Base-by-base conservation (phyloP, 2,797 vertebrate species). In the Petrocephalus schoutedeni region DNA sequence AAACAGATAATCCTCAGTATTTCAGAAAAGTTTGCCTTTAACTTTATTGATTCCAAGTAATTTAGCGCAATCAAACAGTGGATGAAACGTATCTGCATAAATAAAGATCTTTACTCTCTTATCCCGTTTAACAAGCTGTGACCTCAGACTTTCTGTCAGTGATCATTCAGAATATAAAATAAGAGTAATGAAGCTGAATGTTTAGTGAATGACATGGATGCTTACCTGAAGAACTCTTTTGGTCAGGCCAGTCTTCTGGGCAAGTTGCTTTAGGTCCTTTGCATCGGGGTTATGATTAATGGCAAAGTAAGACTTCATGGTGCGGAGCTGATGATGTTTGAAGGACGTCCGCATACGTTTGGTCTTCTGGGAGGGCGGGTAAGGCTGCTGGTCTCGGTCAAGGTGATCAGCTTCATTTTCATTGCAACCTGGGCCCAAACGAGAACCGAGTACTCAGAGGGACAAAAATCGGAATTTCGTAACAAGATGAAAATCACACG, bases 241-340 rank as follows among this genome's bases (percentile, higher is more conserved):
- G 95, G 98, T 99, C 92, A 99, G 96, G 92, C 98, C 98, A 28
- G 98, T 99, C 95, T 99, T 99, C 95, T 99, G 98, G 91, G 98
- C 98, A 92, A 99, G 97, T 93, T 99, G 98, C 93, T 99, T 99
- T 96, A 99, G 97, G 95, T 99, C 98, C 97, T 99, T 99, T 94
- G 98, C 98, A 89, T 99, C 98, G 0, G 98, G 98, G 92, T 99
- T 99, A 95, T 99, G 98, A 94, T 99, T 99, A 96, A 99, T 99
- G 95, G 98, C 98, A 91, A 99, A 99, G 95, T 99, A 99, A 93
- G 98, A 99, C 95, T 99, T 99, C 98, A 99, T 99, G 95, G 98
- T 99, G 92, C 98, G 97, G 89, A 99, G 98, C 96, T 99, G 98
- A 96, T 99, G 98, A 94, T 99, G 98, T 93, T 99, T 99, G 94